Evolutionary conservation across 2,888 invertebrate species (phyloP), one percentile per base, ranked within the genome.

Genomic region (Lasius platythorax): DNA sequence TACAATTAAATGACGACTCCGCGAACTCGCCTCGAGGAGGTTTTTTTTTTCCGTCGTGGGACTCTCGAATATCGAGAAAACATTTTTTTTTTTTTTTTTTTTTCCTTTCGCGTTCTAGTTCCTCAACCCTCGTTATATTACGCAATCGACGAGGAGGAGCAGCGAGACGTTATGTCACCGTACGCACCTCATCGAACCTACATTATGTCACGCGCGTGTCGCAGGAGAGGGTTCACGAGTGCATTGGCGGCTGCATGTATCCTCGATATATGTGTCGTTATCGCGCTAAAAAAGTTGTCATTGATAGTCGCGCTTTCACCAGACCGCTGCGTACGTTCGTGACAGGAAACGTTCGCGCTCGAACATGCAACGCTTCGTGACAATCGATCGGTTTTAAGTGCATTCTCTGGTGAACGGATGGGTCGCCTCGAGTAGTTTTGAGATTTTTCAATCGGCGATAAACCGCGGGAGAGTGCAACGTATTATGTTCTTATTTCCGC

Each of bases 251-350:
- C n/a, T 50, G 58, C 15, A 2, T 9, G 28, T 46, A 12, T 18
- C 33, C 18, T 46, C 23, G 33, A 79, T 23, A 23, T 23, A 53
- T 53, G 53, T 8, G 53, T 3, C 61, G 23, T 72, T 79, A 79
- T 79, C 79, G 12, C 23, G 46, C 5, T 6, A 53, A 53, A 53
- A 50, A 18, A 58, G 46, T n/a, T 28, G 5, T 37, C 76, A 67
- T 78, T 61, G 72, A 79, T 50, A 58, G 18, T 61, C 33, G 61
- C 30, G 61, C 79, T 79, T 79, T 79, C 79, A 79, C 79, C 23
- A 37, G 18, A 12, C 53, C 66, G n/a, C 40, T 43, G 18, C 23
- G 76, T n/a, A 43, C n/a, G 12, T 30, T 67, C 33, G 61, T 46
- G 18, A 9, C 43, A 30, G 58, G 33, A 79, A 79, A 79, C n/a